Evolutionary conservation across 2,113 vertebrate species (phyloP).

Genomic region (Pica pica): DNA sequence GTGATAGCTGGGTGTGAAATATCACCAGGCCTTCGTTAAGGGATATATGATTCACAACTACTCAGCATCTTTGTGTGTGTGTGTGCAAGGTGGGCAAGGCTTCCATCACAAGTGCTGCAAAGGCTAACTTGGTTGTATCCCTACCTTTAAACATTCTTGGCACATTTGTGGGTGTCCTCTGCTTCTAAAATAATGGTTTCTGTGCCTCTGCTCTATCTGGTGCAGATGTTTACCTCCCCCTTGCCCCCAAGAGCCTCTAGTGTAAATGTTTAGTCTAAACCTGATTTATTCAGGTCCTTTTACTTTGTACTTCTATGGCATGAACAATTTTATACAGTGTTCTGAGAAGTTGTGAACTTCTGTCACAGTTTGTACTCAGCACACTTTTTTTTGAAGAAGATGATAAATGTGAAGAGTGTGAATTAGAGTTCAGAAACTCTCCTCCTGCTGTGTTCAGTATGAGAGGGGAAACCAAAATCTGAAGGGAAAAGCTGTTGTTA

Average conservation of each 20-base stretch:
- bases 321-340: not conserved
- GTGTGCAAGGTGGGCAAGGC: not conserved
- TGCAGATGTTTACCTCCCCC: not conserved
- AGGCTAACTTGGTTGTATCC: not conserved
- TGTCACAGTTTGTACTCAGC: not conserved
- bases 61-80: not conserved
- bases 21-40: not conserved
- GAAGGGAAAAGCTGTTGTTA: not conserved
- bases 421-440: not conserved
- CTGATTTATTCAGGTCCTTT: not conserved
- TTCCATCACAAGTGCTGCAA: not conserved
- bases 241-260: not conserved
- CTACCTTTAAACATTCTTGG: not conserved
- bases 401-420: accelerated
- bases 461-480: not conserved
- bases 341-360: not conserved
- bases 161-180: not conserved
- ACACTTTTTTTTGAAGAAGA: not conserved
- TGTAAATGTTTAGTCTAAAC: not conserved
- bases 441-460: not conserved
- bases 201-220: not conserved
- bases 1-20: not conserved
- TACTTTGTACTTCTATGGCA: not conserved
- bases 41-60: not conserved
- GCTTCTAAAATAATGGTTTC: not conserved